These are phyloP conservation scores for Pocota personata DNA, from an alignment of 2,888 invertebrate genomes.

Conservation along the genomic window DNA sequence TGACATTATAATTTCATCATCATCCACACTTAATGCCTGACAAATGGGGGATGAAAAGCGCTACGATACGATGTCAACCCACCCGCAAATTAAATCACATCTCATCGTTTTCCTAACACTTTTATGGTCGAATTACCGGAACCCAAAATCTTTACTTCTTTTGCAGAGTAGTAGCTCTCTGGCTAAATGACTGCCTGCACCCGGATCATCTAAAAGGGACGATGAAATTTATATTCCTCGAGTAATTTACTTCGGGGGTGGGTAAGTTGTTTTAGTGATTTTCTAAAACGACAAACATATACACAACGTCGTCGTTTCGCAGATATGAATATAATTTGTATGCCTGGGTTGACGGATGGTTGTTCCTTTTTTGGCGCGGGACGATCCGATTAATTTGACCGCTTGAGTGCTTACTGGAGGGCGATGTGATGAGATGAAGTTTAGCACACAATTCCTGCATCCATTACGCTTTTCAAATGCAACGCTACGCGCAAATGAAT, in stretches of 20 bases:
- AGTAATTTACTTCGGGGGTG: constrained; percentile 67
- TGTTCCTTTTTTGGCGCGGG: constrained; percentile 52
- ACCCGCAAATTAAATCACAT: constrained; percentile 77
- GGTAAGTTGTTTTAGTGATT: constrained; percentile 74
- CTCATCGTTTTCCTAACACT: constrained; percentile 80
- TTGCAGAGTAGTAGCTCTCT: not conserved
- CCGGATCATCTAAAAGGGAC: constrained; percentile 48
- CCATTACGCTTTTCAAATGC: constrained; percentile 67
- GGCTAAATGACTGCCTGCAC: constrained; percentile 42
- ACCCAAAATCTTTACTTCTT: constrained; percentile 44
- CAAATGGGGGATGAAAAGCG: constrained; percentile 69
- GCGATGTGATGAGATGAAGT: constrained; percentile 35
- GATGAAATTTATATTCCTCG: constrained; percentile 68
- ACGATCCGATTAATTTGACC: constrained; percentile 70
- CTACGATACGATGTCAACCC: constrained; percentile 60
- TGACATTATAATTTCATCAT: constrained; percentile 74
- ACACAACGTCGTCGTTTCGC: constrained; percentile 1
- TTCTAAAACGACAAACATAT: constrained; percentile 61
- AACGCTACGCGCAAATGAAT: constrained; percentile 64
- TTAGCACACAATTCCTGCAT: constrained; percentile 56
- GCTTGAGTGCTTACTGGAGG: constrained; percentile 66
- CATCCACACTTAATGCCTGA: constrained; percentile 63
- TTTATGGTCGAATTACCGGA: constrained; percentile 77
- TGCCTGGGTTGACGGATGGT: constrained; percentile 42
- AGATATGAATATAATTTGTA: constrained; percentile 66